These are phyloP conservation scores for Grammomys dolichurus DNA, from an alignment of 2,113 vertebrate genomes.

Conservation along the genomic window DNA sequence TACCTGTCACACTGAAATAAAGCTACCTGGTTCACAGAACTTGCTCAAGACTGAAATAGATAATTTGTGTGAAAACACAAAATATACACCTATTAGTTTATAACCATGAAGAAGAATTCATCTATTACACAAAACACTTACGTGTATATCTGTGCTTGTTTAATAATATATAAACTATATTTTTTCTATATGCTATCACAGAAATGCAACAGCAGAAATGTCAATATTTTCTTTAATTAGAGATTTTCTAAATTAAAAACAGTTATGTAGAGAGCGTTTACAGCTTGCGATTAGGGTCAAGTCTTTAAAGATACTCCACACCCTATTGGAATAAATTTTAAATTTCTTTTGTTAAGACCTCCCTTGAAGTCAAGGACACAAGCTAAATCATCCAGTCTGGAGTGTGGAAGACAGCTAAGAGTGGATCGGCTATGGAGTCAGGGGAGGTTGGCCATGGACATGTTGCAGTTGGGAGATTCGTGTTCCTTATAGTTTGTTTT, in stretches of 20 bases:
- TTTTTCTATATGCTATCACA: not conserved
- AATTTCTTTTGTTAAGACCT: not conserved
- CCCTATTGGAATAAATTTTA: not conserved
- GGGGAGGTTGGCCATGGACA: not conserved
- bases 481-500: not conserved
- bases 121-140: not conserved
- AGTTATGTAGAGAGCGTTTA: not conserved
- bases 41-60: not conserved
- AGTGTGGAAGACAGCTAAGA: not conserved
- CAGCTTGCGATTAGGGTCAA: not conserved
- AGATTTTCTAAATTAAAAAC: not conserved
- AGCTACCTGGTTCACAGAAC: not conserved
- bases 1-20: not conserved
- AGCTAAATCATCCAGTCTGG: not conserved
- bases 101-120: not conserved
- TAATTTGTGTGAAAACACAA: not conserved
- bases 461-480: not conserved
- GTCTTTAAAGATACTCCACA: not conserved
- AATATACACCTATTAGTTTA: not conserved
- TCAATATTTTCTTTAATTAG: slow-evolving; percentile 11
- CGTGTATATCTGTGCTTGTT: not conserved
- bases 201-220: not conserved
- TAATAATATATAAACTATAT: not conserved
- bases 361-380: not conserved
- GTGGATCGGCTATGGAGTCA: not conserved